A percentile compares a stretch with the other conserved stretches of the same genome.
These are phyloP conservation scores for Silvanus unidentatus DNA, from an alignment of 2,888 invertebrate genomes.

Conservation along the genomic window DNA sequence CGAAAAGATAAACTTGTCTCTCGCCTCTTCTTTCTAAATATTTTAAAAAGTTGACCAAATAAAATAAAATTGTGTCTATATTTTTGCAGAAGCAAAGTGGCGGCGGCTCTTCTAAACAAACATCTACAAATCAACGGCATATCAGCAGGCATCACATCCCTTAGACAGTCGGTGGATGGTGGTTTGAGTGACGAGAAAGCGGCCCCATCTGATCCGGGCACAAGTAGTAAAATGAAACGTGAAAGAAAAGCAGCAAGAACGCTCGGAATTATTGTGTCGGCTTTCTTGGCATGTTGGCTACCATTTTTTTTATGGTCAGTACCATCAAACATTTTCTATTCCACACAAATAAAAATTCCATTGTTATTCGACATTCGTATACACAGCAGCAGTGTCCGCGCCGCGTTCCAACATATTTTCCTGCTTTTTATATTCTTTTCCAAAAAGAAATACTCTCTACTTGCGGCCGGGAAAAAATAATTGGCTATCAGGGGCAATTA, in stretches of 20 bases:
- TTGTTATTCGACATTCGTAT: too few species aligned
- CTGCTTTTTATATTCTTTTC: too few species aligned
- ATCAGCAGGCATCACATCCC: conserved; percentile 56
- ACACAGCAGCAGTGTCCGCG: too few species aligned
- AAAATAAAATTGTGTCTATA: conserved; percentile 8
- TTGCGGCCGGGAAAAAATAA: too few species aligned
- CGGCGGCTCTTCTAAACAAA: conserved; percentile 78
- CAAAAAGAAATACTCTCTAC: too few species aligned
- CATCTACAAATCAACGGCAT: conserved; percentile 87
- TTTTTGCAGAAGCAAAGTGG: conserved; percentile 75
- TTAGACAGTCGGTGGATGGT: conserved; percentile 46
- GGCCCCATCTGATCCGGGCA: conserved; percentile 48
- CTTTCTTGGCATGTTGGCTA: conserved; percentile 90
- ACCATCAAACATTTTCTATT: conserved; percentile 1
- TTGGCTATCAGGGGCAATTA: neutral
- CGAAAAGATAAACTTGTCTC: too few species aligned
- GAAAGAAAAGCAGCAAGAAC: conserved; percentile 90
- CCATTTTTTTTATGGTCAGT: conserved; percentile 90
- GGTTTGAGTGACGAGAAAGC: conserved; percentile 36
- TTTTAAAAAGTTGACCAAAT: neutral
- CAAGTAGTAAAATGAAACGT: conserved; percentile 80
- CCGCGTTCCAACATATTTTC: too few species aligned
- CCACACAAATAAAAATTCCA: too few species aligned
- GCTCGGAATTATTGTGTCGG: conserved; percentile 93
- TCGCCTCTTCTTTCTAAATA: too few species aligned